Percentiles rank a stretch among this genome's conserved stretches.
phyloP scores from a whole-genome alignment of 2,888 invertebrate genomes.

The Macrosoma leucophasiata region DNA sequence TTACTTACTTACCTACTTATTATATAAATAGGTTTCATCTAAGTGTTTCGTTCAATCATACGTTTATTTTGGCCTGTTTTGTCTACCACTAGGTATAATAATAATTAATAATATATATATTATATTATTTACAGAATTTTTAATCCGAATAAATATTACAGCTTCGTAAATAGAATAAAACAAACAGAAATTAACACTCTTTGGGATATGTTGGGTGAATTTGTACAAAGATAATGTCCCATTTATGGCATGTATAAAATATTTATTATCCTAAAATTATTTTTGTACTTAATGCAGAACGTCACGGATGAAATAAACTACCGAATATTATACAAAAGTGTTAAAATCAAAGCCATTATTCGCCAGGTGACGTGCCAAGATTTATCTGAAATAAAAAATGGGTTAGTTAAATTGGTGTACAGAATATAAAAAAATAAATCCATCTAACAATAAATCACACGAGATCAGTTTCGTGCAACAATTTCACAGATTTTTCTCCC shows the following conservation, averaged over 20 bases:
- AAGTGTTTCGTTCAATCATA: conserved; percentile 15
- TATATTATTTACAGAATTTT: conserved; percentile 13
- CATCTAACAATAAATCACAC: too few relatives aligned
- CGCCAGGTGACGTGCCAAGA: conserved; percentile 39
- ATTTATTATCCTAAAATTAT: conserved; percentile 24
- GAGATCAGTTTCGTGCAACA: too few relatives aligned
- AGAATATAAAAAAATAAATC: conserved; percentile 5
- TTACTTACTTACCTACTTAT: conserved; percentile 25
- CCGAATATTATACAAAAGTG: conserved; percentile 53
- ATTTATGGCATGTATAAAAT: too few relatives aligned
- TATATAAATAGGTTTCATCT: conserved; percentile 27
- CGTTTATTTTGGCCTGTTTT: conserved; percentile 6
- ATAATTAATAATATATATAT: conserved; percentile 20
- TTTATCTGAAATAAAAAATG: conserved; percentile 52
- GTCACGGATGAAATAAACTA: conserved; percentile 39
- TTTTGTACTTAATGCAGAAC: conserved; percentile 33
- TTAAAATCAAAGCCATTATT: conserved; percentile 40
- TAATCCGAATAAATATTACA: conserved; percentile 18
- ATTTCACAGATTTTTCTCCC: too few relatives aligned
- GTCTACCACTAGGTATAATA: conserved; percentile 1
- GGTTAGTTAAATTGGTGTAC: neutral
- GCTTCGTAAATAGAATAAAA: conserved; percentile 9
- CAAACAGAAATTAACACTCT: too few relatives aligned
- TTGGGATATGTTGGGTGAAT: conserved; percentile 52
- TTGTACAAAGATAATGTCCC: too few relatives aligned